Evolutionary conservation across 2,888 invertebrate species (phyloP), one percentile per base, ranked within the genome.

Genomic region (Magallana nippona): DNA sequence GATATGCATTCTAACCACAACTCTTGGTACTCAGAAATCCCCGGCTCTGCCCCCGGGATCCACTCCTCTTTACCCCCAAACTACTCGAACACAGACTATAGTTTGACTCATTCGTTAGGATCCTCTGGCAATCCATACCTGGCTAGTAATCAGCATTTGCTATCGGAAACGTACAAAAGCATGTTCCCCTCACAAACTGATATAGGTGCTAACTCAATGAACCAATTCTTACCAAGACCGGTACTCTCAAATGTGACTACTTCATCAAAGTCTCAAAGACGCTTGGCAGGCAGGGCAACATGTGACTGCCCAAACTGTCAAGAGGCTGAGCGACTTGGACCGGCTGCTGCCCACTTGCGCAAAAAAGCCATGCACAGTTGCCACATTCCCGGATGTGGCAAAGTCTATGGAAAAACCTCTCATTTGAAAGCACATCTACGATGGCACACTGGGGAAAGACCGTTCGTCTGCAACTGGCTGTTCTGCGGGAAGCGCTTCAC

Each of bases 301-400:
- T 99, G 99, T 95, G 99, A 99, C 95, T 99, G 99, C 93, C 99
- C 99, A 83, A 99, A 99, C 95, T 99, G 99, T 94, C 98, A 98
- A 95, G 99, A 99, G 95, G 98, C 98, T 22, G 94, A 94, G 94
- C 96, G 98, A 82, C 95, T 98, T 85, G 99, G 98, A 27, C 93
- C 93, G 17, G 98, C 98, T 44, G 98, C 98, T 27, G 98, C 93
- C 79, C 91, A 93, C 82, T 87, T 94, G 32, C 87, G 93, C 57
- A 93, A 93, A 88, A 90, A 92, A 78, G 93, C 93, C 87, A 89
- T 93, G 55, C 94, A 94, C 88, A 93, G 91, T 85, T 94, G 94
- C 83, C 94, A 94, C 87, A 92, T 94, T 78, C 93, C 94, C 15
- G 94, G 94, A 78, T 94, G 94, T 89, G 94, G 94, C 19, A 94